Conservation (phyloP, 2,797 vertebrate genomes). For the Pristis pectinata region DNA sequence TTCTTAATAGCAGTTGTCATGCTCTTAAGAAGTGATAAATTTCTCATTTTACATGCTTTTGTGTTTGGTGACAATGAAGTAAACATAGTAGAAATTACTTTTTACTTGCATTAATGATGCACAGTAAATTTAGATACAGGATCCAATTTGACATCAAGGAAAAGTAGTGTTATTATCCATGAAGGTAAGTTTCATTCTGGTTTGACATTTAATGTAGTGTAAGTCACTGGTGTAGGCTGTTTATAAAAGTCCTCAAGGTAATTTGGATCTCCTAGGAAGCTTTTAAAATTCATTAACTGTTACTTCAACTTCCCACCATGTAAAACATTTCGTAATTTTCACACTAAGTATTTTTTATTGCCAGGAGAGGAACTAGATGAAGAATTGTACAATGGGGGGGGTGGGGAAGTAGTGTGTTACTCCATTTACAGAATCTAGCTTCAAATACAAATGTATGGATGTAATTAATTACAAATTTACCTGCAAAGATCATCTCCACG, state of each 20-base stretch:
- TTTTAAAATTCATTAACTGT: neutral
- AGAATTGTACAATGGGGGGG: neutral
- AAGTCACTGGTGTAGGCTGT: neutral
- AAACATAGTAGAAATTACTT: neutral
- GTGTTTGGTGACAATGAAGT: neutral
- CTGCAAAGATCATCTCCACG: neutral
- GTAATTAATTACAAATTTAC: neutral
- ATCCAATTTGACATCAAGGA: neutral
- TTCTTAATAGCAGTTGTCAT: neutral
- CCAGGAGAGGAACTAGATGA: neutral
- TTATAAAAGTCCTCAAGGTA: neutral
- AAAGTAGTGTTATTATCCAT: neutral
- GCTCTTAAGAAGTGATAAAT: neutral
- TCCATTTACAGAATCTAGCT: conserved; percentile 10
- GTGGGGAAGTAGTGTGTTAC: neutral
- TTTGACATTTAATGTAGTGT: neutral
- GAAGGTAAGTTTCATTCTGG: neutral
- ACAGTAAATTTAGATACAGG: neutral
- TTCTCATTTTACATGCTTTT: neutral
- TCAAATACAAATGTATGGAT: neutral
- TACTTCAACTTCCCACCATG: no score
- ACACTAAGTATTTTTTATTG: no score
- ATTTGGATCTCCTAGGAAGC: neutral
- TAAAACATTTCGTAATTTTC: no score
- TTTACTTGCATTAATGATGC: neutral